Evolutionary conservation across 2,888 invertebrate genomes (phyloP), one percentile per base, ranked within the genome.

Genomic region (Loripinus fragilis): DNA sequence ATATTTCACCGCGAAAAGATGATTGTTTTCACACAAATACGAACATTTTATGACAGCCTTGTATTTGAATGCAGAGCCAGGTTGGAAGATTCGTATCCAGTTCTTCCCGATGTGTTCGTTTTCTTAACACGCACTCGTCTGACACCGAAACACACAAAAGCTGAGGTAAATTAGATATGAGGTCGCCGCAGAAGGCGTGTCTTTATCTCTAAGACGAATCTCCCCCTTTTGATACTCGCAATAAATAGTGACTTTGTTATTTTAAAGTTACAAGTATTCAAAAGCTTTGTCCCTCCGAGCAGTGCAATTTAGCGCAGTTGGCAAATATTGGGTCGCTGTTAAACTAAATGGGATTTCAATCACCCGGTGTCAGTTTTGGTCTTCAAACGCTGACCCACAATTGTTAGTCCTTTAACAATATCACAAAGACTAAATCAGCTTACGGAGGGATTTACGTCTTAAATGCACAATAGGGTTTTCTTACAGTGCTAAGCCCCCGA

Each of bases 201-300:
- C 52, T 52, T 52, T 52, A 52, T 52, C 52, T 52, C 25, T 15
- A 52, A 52, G 52, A 52, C 52, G 52, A 52, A 52, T 52, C 52
- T 52, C 52, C 23, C 12, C 52, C 52, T 25, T 52, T 52, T 52
- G 52, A 52, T 52, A 52, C 52, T 5, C 52, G 52, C 52, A 23
- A 52, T 52, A 52, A 52, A 52, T 52, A 52, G 52, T 25, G 52
- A 52, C 52, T 52, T 52, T 52, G 52, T 52, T 52, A 52, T 52
- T 52, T 52, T 52, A 52, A 52, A 52, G 52, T 52, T 52, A 52
- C 52, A 52, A 52, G 23, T 52, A 5, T 52, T 52, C 52, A 52
- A 52, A 25, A 25, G 52, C 52, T 23, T 52, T 52, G 52, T 52
- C 52, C 52, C 52, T 52, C 52, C 25, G 25, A 52, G 52, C 52